These are phyloP conservation scores for Taphrorychus bicolor DNA, from an alignment of 2,888 invertebrate species.

Conservation along the genomic window DNA sequence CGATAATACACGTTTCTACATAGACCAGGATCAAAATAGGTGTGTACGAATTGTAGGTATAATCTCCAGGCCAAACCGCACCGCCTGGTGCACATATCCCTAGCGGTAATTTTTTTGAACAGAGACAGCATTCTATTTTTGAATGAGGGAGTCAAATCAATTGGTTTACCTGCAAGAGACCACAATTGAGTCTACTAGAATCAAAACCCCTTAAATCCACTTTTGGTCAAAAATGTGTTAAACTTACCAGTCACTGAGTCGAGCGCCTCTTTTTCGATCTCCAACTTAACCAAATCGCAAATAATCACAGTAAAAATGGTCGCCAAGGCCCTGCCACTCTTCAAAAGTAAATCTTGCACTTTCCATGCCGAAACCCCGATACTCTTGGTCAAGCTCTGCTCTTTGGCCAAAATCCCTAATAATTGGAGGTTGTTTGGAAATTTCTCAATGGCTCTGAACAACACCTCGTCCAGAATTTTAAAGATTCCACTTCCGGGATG, in stretches of 20 bases:
- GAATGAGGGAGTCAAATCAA: slow-evolving; percentile 48
- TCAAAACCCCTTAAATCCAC: no score
- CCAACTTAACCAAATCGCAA: slow-evolving; percentile 52
- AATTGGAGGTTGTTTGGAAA: slow-evolving; percentile 69
- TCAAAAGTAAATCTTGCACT: slow-evolving; percentile 59
- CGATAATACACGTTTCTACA: slow-evolving; percentile 61
- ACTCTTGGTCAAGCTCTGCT: slow-evolving; percentile 57
- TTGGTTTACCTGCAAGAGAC: slow-evolving; percentile 49
- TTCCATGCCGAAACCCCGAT: slow-evolving; percentile 64
- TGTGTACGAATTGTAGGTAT: slow-evolving; percentile 66
- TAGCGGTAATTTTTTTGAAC: slow-evolving; percentile 54
- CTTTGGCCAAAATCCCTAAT: slow-evolving; percentile 62
- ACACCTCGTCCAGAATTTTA: slow-evolving; percentile 57
- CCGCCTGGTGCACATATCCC: slow-evolving; percentile 57
- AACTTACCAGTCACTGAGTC: slow-evolving; percentile 55
- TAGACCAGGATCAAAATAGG: slow-evolving; percentile 54
- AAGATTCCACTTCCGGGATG: slow-evolving; percentile 56
- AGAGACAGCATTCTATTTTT: slow-evolving; percentile 56
- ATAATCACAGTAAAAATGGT: slow-evolving; percentile 61
- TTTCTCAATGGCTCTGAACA: slow-evolving; percentile 57
- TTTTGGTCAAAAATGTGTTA: slow-evolving; percentile 1
- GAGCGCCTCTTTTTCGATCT: slow-evolving; percentile 50
- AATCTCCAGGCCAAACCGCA: slow-evolving; percentile 70
- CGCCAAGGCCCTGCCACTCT: slow-evolving; percentile 60
- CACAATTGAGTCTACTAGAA: no score